Base-by-base conservation (phyloP, 1,140 invertebrate species). In the Drosophila paulistorum region DNA sequence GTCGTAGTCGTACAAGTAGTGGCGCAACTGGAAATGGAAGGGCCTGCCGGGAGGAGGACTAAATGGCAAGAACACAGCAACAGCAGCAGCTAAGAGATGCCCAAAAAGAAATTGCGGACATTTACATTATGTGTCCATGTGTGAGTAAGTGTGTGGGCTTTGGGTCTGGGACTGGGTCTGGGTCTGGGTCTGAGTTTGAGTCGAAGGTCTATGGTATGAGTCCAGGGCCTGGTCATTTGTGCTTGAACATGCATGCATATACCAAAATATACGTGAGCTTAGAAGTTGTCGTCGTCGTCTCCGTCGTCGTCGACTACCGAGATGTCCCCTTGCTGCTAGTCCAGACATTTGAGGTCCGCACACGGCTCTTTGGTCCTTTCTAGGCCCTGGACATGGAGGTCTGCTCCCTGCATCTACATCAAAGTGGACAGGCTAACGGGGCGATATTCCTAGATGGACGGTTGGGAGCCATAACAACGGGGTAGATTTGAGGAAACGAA, bases 101-200 rank as follows among this genome's bases (percentile, higher is more conserved):
- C 90, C 90, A 90, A 91, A 91, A 89, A 91, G 90, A 87, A 91
- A 91, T 91, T 91, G 90, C 81, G 81, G 86, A 86, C 87, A 85
- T 89, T 91, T 91, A 89, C 84, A 89, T 89, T 89, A 89, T 89
- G 84, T 89, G 85, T 89, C 74, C 81, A 73, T 85, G 85, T 87
- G 74, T 87, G 82, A 74, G 74, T 77, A 66, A 74, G 68, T 71
- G 68, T 74, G 72, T 74, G 55, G 42, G 71, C 14, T 3, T 39
- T 39, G 55, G 20, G 68, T 7, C 7, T 9, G 62, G 7, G 37
- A 30, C 7, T 48, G 54, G 33, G 20, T n/a, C 33, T 17, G 55
- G 20, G 68, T 7, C 7, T 9, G 62, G 4, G 37, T 41, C n/a
- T 54, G 17, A 37, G 58, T 51, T 11, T 10, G 17, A 37, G 60